A percentile compares a stretch with the other conserved stretches of the same genome.
phyloP scores from a whole-genome alignment of 1,140 invertebrate species.

The Pantala flavescens region DNA sequence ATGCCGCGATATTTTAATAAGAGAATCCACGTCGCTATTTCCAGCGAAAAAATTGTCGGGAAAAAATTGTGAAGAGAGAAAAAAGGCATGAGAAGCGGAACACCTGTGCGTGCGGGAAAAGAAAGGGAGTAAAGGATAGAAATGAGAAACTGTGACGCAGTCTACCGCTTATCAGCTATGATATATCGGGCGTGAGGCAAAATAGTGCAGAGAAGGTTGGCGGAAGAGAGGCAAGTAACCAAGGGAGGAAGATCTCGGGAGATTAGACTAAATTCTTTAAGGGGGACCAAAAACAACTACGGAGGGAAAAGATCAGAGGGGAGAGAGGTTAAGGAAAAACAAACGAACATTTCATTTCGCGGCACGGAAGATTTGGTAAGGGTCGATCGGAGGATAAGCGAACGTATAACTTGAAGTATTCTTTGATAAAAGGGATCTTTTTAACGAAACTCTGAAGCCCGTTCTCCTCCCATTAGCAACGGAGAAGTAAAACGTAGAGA shows the following conservation, averaged over 20 bases:
- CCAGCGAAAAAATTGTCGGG: neutral
- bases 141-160: neutral
- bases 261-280: neutral
- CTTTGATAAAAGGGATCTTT: neutral
- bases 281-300: neutral
- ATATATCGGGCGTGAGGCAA: conserved; percentile 4
- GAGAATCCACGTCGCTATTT: neutral
- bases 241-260: neutral
- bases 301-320: neutral
- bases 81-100: neutral
- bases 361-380: neutral
- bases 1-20: too few species aligned
- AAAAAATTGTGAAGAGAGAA: neutral
- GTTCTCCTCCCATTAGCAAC: neutral
- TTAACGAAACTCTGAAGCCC: neutral
- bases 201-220: neutral
- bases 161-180: neutral
- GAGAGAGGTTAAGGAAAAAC: neutral
- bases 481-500: neutral
- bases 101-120: neutral
- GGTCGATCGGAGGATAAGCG: neutral
- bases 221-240: neutral
- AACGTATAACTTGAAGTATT: neutral
- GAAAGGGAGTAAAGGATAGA: neutral
- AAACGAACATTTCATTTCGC: neutral